A percentile compares a stretch with the other conserved stretches of the same genome.
These are phyloP conservation scores for Vicugna pacos DNA, from an alignment of 2,113 vertebrate species.

Conservation along the genomic window DNA sequence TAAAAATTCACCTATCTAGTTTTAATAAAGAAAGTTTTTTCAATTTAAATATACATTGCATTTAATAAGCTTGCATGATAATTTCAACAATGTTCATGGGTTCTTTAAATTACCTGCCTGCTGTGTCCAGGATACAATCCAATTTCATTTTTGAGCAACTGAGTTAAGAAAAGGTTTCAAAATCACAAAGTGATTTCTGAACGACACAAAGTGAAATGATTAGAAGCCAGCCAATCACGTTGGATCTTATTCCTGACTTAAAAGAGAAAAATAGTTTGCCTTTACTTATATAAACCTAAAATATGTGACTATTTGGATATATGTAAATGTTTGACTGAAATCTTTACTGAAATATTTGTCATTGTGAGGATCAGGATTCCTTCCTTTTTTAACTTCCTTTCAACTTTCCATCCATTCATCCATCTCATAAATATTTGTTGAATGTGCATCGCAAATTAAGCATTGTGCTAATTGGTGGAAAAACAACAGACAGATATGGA, in stretches of 20 bases:
- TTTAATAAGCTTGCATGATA: conserved; percentile 92
- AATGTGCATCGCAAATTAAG: background rate
- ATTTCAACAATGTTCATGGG: conserved; percentile 89
- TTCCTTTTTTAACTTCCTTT: conserved; percentile 17
- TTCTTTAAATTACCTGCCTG: conserved; percentile 88
- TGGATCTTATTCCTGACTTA: background rate
- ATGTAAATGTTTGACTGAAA: conserved; percentile 40
- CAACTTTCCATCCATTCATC: background rate
- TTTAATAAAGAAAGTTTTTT: conserved; percentile 91
- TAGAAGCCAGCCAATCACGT: conserved; percentile 54
- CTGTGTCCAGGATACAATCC: conserved; percentile 86
- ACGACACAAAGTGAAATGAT: conserved; percentile 64
- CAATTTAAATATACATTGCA: conserved; percentile 95
- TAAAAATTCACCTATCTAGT: conserved; percentile 91
- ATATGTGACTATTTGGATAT: conserved; percentile 30
- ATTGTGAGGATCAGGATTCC: background rate
- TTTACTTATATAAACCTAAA: conserved; percentile 40
- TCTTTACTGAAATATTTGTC: conserved; percentile 23
- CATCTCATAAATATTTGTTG: background rate
- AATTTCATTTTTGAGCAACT: conserved; percentile 83
- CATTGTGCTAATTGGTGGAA: background rate
- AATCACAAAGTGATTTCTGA: conserved; percentile 59
- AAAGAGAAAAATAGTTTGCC: conserved; percentile 8
- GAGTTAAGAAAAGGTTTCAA: conserved; percentile 78
- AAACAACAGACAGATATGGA: background rate